phyloP scores from a whole-genome alignment of 2,797 vertebrate species.

The Lophotriccus pileatus region DNA sequence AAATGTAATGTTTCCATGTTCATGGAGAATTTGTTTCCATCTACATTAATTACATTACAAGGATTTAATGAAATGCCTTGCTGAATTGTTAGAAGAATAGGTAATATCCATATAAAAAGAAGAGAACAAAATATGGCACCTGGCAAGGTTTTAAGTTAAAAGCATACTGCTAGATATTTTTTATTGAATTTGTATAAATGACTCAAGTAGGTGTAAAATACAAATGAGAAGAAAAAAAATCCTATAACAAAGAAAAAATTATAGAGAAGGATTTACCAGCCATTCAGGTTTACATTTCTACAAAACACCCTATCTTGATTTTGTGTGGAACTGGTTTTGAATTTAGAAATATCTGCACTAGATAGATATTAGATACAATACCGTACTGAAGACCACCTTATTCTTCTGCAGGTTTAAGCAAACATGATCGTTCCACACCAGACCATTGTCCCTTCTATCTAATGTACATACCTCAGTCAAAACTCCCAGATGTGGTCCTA shows the following conservation, averaged over 20 bases:
- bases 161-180: conserved; percentile 36
- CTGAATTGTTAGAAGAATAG: conserved; percentile 57
- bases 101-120: conserved; percentile 63
- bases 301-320: background rate
- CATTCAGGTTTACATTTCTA: conserved; percentile 34
- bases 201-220: conserved; percentile 44
- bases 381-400: background rate
- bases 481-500: background rate
- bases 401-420: background rate
- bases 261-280: conserved; percentile 28
- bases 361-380: background rate
- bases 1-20: background rate
- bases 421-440: background rate
- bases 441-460: background rate
- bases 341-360: background rate
- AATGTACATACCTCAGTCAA: background rate
- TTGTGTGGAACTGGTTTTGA: conserved; percentile 6
- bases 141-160: conserved; percentile 45
- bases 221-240: conserved; percentile 25
- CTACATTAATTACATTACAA: conserved; percentile 30
- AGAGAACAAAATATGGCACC: conserved; percentile 30
- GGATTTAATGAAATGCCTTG: conserved; percentile 28
- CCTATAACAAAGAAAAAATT: conserved; percentile 11
- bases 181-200: conserved; percentile 53
- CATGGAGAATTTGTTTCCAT: conserved; percentile 34